A percentile compares a stretch with the other conserved stretches of the same genome.
Evolutionary conservation across 2,113 vertebrate genomes (phyloP).

Genomic region (Stercorarius parasiticus): DNA sequence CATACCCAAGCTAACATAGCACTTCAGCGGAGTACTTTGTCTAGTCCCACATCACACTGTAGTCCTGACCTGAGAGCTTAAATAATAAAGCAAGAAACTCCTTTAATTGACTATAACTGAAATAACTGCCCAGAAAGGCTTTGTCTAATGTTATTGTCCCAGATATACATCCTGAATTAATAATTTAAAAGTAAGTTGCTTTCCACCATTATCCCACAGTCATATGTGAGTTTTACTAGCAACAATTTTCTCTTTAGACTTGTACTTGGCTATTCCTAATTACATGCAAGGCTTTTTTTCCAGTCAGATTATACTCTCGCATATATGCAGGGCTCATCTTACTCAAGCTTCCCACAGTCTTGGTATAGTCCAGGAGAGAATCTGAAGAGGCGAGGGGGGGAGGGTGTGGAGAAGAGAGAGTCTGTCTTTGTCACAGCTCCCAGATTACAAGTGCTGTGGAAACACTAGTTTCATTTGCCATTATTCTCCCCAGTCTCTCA

Average conservation of each 20-base stretch:
- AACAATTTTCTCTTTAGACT: background rate
- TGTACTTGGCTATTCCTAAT: background rate
- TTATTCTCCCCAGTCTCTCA: background rate
- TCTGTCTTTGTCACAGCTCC: background rate
- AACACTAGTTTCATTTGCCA: background rate
- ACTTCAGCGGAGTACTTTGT: background rate
- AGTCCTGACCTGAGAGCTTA: background rate
- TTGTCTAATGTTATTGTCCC: background rate
- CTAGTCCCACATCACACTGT: background rate
- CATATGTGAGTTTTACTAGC: background rate
- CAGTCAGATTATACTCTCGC: background rate
- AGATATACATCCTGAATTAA: background rate
- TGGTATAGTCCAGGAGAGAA: background rate
- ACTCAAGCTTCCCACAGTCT: background rate
- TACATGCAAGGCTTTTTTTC: background rate
- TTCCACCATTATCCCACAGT: background rate
- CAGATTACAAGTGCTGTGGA: background rate
- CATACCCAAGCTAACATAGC: background rate
- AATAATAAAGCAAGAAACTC: background rate
- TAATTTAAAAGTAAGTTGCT: background rate
- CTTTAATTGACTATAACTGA: background rate
- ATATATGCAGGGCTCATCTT: background rate
- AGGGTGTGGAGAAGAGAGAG: no score
- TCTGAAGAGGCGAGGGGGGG: rapidly evolving
- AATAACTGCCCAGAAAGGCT: background rate